A percentile compares a stretch with the other conserved stretches of the same genome.
These are phyloP conservation scores for Hippoglossus stenolepis DNA, from an alignment of 2,113 vertebrate species.

Conservation along the genomic window DNA sequence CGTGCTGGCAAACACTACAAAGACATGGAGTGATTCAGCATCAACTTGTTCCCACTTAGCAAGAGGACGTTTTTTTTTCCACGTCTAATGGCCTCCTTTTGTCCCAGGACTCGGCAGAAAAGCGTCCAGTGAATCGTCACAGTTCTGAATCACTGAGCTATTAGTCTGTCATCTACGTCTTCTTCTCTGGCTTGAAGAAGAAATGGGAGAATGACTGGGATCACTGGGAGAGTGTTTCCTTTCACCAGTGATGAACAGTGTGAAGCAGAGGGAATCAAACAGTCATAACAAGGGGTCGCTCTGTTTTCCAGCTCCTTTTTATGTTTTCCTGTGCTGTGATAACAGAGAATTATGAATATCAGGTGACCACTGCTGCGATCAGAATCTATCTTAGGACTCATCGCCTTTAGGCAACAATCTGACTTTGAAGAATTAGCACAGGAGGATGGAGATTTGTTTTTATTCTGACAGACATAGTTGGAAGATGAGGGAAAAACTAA, in stretches of 20 bases:
- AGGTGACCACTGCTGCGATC: conserved; percentile 61
- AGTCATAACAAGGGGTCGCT: conserved; percentile 65
- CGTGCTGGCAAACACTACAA: conserved; percentile 90
- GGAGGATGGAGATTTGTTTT: conserved; percentile 42
- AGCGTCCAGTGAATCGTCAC: conserved; percentile 53
- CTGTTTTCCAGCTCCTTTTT: conserved; percentile 53
- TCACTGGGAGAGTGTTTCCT: conserved; percentile 67
- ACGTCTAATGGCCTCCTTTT: conserved; percentile 59
- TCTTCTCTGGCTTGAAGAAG: conserved; percentile 54
- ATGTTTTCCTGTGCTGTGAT: conserved; percentile 26
- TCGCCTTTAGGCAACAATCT: conserved; percentile 34
- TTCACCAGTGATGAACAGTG: conserved; percentile 63
- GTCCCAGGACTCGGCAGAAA: conserved; percentile 40
- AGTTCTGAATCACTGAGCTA: conserved; percentile 53
- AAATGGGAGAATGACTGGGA: conserved; percentile 63
- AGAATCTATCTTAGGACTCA: conserved; percentile 40
- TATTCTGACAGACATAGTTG: conserved; percentile 33
- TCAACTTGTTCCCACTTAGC: conserved; percentile 66
- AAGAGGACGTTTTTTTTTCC: conserved; percentile 43
- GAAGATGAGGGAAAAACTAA: conserved; percentile 1
- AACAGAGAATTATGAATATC: conserved; percentile 73
- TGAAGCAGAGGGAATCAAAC: conserved; percentile 66
- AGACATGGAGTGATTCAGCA: conserved; percentile 53
- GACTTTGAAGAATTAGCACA: conserved; percentile 51
- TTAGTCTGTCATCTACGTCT: conserved; percentile 74